Base-by-base conservation (phyloP, 92 coral and sea anemone genomes). In the Umimayanthus kanabou region DNA sequence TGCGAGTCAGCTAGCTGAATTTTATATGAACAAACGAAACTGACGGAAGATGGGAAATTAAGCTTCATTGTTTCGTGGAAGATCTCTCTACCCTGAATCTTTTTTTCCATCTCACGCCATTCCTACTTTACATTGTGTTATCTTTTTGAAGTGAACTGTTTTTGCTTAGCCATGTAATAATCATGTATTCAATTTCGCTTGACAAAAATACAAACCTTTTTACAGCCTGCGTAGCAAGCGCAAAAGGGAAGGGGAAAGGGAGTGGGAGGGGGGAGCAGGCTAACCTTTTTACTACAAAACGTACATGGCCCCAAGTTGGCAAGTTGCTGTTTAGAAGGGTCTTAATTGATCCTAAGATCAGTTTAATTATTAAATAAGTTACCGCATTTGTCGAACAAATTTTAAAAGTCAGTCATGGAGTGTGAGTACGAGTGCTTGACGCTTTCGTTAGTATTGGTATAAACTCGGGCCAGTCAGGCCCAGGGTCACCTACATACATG, bases 321-420 rank as follows among this genome's bases (percentile, higher is more conserved):
- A 43, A 43, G 26, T 83, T 69, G 78, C 40, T 70, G 77, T 83
- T 83, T 70, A 30, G 18, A 83, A 28, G 66, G 43, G 49, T 39
- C 37, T 33, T 28, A 39, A 13, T 13, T 43, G 2, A 43, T 20
- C 20, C 30, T 13, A 74, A 83, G 39, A 23, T 28, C 26, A 42
- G 64, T 47, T 69, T 66, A 30, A 8, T 83, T 39, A 45, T 58
- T n/a, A n/a, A 33, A 33, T 33, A 33, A 33, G 2, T 33, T 33
- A 33, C 37, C 77, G 29, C 25, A 75, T 39, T 83, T 69, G 28
- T 42, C 9, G 37, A 69, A 70, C 58, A 83, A 61, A 61, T 4
- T 5, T 0, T 3, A 61, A n/a, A n/a, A 61, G 10, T 22, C 1
- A 20, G 5, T 22, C 69, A 61, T 25, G 69, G 69, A 20, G 9